Base-by-base conservation (phyloP, 2,888 invertebrate genomes). In the Kryphioiulus occultus region DNA sequence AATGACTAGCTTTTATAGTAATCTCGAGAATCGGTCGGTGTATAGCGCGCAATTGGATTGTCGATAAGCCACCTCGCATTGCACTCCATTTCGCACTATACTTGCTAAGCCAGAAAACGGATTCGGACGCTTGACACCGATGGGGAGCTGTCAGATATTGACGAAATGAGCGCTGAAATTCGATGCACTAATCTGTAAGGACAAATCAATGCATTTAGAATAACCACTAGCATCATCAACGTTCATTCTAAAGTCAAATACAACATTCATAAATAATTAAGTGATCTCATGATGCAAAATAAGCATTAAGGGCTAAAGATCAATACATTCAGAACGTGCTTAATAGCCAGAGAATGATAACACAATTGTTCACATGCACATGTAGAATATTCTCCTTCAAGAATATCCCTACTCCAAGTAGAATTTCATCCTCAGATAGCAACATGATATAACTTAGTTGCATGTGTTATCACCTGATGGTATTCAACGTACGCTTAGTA, bases 1-100 rank as follows among this genome's bases (percentile, higher is more conserved):
- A 78, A 78, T 78, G 78, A 78, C 78, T 78, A 68, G 78, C 78
- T 78, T 78, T 78, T 78, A 78, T 78, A 32, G 78, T 32, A 32
- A 78, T 78, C 78, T 26, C 30, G 30, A 15, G 30, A 78, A 78
- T 78, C 78, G 78, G 78, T 78, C 30, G 26, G 78, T n/a, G n/a
- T 32, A 32, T 78, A 78, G 78, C 17, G 78, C 30, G 78, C 78
- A 78, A 78, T 78, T 78, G 78, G 78, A 78, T 78, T 78, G 78
- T 26, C 78, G 78, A 78, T 78, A 78, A 78, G 78, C 78, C 78
- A 78, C 78, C 78, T 78, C 30, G 78, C 78, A 78, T 15, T 32
- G 78, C 78, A 78, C 78, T 78, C 78, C 78, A 78, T 78, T 78
- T 78, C 78, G 30, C 78, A 30, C 26, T 78, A 17, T 12, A 78